Conservation (phyloP, 2,888 invertebrate species). For the Empis livida region DNA sequence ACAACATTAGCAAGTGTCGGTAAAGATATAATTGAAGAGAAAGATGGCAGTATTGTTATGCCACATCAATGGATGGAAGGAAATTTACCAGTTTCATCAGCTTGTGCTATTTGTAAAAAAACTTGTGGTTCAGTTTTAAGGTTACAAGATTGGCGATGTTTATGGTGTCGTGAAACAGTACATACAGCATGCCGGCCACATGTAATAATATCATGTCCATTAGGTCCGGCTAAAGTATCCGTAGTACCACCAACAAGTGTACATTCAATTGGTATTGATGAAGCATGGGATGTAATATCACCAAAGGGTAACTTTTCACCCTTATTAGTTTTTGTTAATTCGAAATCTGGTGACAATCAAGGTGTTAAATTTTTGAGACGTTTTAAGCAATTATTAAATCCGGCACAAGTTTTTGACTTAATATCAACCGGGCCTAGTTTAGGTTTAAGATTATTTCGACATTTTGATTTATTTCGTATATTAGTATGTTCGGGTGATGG, state of each 20-base stretch:
- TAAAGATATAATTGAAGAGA: slow-evolving; percentile 86
- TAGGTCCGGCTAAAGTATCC: slow-evolving; percentile 81
- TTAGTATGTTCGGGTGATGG: slow-evolving; percentile 96
- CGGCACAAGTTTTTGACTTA: slow-evolving; percentile 95
- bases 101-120: slow-evolving; percentile 87
- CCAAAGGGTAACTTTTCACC: slow-evolving; percentile 49
- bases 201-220: slow-evolving; percentile 64
- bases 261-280: slow-evolving; percentile 79
- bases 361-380: slow-evolving; percentile 90
- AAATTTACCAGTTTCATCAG: slow-evolving; percentile 86
- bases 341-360: slow-evolving; percentile 96
- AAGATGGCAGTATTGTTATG: slow-evolving; percentile 84
- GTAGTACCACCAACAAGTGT: slow-evolving; percentile 90
- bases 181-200: slow-evolving; percentile 83
- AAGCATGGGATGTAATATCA: slow-evolving; percentile 80
- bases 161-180: slow-evolving; percentile 89
- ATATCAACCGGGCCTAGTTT: slow-evolving; percentile 78
- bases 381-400: slow-evolving; percentile 90
- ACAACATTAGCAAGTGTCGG: slow-evolving; percentile 90
- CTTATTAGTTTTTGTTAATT: slow-evolving; percentile 92
- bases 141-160: slow-evolving; percentile 90
- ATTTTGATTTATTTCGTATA: slow-evolving; percentile 91
- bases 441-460: slow-evolving; percentile 75
- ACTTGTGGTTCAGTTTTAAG: slow-evolving; percentile 92
- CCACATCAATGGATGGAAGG: slow-evolving; percentile 99